phyloP scores from a whole-genome alignment of 1,140 invertebrate species.

The Eriocheir sinensis region DNA sequence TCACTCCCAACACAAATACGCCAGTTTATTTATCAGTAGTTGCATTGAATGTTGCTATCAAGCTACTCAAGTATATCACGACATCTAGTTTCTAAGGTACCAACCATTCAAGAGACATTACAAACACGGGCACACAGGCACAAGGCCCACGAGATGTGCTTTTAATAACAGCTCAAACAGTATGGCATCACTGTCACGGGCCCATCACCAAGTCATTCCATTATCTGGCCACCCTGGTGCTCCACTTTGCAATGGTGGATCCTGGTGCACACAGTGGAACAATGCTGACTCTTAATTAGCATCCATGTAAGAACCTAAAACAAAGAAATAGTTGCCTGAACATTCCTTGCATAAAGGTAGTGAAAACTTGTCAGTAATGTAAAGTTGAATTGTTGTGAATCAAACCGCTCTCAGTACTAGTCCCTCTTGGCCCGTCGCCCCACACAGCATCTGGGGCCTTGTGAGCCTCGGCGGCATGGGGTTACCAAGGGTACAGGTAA shows the following conservation, averaged over 20 bases:
- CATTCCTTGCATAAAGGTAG: background rate
- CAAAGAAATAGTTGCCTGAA: background rate
- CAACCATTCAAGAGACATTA: constrained; percentile 53
- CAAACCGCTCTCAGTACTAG: too few species aligned
- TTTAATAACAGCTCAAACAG: constrained; percentile 48
- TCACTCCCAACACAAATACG: constrained; percentile 74
- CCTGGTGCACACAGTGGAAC: background rate
- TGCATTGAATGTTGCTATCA: constrained; percentile 73
- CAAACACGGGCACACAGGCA: constrained; percentile 21
- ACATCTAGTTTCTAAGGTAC: constrained; percentile 43
- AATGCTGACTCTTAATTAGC: background rate
- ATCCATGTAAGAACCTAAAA: background rate
- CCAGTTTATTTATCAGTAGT: constrained; percentile 62
- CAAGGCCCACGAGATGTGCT: constrained; percentile 35
- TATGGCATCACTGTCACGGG: constrained; percentile 39
- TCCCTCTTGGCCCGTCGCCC: too few species aligned
- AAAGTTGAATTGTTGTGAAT: too few species aligned
- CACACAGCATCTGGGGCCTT: too few species aligned
- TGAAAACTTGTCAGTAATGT: too few species aligned
- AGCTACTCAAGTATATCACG: constrained; percentile 69
- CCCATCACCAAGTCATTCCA: constrained; percentile 20
- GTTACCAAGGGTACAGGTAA: constrained; percentile 42
- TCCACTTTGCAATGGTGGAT: background rate
- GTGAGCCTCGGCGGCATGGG: background rate
- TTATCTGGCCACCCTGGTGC: constrained; percentile 1